These are phyloP conservation scores for Mesorhabditis belari DNA, from an alignment of 2,888 invertebrate species.

Conservation along the genomic window DNA sequence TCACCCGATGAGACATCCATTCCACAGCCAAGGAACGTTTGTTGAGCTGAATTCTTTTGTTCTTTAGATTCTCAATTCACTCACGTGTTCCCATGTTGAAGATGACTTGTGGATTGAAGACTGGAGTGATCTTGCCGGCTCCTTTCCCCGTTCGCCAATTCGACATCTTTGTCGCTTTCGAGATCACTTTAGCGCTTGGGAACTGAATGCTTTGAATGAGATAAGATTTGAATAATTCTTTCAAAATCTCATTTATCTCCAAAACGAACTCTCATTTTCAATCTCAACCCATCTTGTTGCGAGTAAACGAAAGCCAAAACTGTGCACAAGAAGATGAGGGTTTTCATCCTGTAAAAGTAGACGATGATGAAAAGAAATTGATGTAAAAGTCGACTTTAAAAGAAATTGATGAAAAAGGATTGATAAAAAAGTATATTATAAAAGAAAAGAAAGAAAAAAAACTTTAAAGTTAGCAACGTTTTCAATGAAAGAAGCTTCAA, in stretches of 20 bases:
- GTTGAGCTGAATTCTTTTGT: not conserved
- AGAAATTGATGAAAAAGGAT: not conserved
- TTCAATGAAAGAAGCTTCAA: no score
- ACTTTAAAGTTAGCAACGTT: no score
- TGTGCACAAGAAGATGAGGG: not conserved
- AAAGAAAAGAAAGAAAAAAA: no score
- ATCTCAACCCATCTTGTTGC: not conserved
- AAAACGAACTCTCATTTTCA: not conserved
- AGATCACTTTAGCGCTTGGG: not conserved
- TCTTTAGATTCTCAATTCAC: not conserved
- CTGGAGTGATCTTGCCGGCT: not conserved
- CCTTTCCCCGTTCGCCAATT: not conserved
- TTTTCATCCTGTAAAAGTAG: no score
- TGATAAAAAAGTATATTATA: not conserved
- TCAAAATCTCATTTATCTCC: not conserved
- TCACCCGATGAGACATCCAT: not conserved
- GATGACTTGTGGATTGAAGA: not conserved
- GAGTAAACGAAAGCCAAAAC: no score
- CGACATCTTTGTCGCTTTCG: not conserved
- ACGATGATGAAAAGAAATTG: not conserved
- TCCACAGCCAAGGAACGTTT: not conserved
- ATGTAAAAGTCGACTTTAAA: not conserved
- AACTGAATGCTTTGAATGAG: no score
- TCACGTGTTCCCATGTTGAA: not conserved
- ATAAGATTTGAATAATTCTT: not conserved